Base-by-base conservation (phyloP, 2,797 vertebrate genomes). In the Chiroxiphia lanceolata region DNA sequence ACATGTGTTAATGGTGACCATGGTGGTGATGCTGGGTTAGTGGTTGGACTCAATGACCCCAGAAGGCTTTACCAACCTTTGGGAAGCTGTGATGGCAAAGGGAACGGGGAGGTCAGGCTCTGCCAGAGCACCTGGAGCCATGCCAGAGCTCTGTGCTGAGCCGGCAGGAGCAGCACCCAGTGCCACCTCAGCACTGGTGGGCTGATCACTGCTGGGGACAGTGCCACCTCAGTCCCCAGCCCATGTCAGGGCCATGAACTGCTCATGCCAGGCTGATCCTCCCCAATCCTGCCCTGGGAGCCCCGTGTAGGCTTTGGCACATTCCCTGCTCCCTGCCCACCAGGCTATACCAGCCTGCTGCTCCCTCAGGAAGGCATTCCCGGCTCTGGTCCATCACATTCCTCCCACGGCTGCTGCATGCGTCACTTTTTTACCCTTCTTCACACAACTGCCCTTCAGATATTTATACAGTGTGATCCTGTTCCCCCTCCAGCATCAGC, bases 401-500 rank as follows among this genome's bases (percentile, higher is more conserved):
- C 50, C 89, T 96, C 92, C 96, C 93, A 94, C 83, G 48, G 3
- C 79, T 87, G 81, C 22, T 64, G 48, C 91, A 57, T 95, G 92
- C 59, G 76, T 91, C 89, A 95, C 75, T 94, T 93, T 36, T 76
- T 88, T 5, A 74, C 82, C 69, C 72, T 93, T 93, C 88, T 84
- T 91, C 94, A 85, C 88, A 84, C 80, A 77, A 91, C 47, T 96
- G 93, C 91, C 93, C 92, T 96, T 96, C 93, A 90, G 95, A 87
- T 95, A 95, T 95, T 97, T 96, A 93, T 94, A 89, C 78, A 95
- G 85, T 13, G 54, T 82, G 91, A 78, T 61, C 82, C 77, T 81
- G 61, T 67, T 92, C 87, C 84, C 89, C 85, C 92, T 90, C 80
- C 48, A 84, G 90, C 84, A 70, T 74, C 84, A 83, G 45, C 91